Conservation (phyloP, 2,888 invertebrate species). For the Rhopalosiphum nymphaeae region DNA sequence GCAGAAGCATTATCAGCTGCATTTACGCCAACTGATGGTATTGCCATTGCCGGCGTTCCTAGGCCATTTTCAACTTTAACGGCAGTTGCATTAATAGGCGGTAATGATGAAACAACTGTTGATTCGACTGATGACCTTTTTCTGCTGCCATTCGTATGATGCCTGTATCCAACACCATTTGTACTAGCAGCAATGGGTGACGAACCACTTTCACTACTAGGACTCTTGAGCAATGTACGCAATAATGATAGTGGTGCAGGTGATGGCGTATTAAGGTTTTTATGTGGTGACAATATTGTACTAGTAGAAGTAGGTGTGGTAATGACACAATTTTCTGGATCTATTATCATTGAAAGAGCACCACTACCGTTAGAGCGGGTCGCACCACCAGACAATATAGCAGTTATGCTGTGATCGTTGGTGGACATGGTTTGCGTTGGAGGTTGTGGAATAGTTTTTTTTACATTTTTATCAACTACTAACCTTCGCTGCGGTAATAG, state of each 20-base stretch:
- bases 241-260: constrained; percentile 28
- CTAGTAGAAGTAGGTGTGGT: neutral
- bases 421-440: neutral
- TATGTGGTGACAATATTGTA: neutral
- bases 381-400: constrained; percentile 35
- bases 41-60: neutral
- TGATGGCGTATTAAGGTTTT: neutral
- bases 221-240: constrained; percentile 31
- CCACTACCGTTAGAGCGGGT: neutral
- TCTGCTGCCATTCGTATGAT: neutral
- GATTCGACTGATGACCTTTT: constrained; percentile 21
- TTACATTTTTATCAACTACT: neutral
- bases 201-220: neutral
- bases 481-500: neutral
- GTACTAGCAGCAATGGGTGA: neutral
- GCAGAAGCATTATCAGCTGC: neutral
- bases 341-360: neutral
- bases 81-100: neutral
- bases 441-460: neutral
- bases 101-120: neutral
- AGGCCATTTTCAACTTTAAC: neutral
- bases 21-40: neutral
- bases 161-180: neutral
- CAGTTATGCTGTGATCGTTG: constrained; percentile 55
- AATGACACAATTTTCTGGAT: neutral